Percentiles rank a stretch among this genome's conserved stretches.
These are phyloP conservation scores for Eptatretus atami DNA, from an alignment of 2,797 vertebrate species.

Conservation along the genomic window DNA sequence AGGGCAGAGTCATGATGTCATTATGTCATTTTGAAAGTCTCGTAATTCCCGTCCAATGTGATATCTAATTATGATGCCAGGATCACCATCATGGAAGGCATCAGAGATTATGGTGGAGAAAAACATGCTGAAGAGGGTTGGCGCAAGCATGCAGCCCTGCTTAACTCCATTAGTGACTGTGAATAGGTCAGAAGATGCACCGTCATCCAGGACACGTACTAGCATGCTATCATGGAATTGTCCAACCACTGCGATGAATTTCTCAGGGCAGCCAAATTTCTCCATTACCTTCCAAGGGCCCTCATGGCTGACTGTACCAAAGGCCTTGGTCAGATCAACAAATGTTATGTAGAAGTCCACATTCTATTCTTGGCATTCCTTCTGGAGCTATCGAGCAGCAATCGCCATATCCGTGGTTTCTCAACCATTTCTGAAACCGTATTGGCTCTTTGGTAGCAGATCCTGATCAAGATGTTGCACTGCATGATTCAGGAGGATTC, in stretches of 20 bases:
- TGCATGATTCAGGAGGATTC: neutral
- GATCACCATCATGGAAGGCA: neutral
- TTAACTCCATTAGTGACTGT: neutral
- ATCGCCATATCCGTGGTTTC: neutral
- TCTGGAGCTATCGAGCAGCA: too few relatives aligned
- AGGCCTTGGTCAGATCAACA: neutral
- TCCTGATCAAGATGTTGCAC: neutral
- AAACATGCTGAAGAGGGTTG: neutral
- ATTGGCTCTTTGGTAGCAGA: neutral
- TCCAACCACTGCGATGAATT: neutral
- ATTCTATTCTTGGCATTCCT: too few relatives aligned
- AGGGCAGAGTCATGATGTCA: too few relatives aligned
- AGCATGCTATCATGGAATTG: neutral
- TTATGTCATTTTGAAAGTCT: too few relatives aligned
- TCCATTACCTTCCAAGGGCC: neutral
- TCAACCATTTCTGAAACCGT: neutral
- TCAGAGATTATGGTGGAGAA: neutral
- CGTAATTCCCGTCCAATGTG: too few relatives aligned
- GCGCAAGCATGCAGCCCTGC: neutral
- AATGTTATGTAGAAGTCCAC: neutral
- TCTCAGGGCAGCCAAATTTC: neutral
- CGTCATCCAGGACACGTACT: neutral
- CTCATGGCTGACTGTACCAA: conserved; percentile 1
- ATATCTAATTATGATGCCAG: too few relatives aligned
- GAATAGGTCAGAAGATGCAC: neutral